Percentiles rank a stretch among this genome's conserved stretches.
Evolutionary conservation across 2,113 vertebrate genomes (phyloP).

Genomic region (Microcebus ravelobensis): DNA sequence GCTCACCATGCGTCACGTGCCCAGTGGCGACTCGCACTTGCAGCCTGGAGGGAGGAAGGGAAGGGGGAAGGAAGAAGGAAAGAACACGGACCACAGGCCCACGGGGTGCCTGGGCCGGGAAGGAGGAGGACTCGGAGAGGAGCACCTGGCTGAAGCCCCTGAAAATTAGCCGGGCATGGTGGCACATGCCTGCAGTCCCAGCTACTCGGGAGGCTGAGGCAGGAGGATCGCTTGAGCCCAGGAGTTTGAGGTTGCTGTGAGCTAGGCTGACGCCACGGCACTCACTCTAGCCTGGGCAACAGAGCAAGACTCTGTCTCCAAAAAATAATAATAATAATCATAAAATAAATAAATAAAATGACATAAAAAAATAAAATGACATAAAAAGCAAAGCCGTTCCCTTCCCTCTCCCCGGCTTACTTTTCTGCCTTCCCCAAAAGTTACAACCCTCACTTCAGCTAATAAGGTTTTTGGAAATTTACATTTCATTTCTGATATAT

Average conservation of each 20-base stretch:
- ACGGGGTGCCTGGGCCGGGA: background rate
- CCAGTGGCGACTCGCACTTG: background rate
- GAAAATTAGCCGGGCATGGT: too few relatives aligned
- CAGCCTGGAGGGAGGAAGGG: background rate
- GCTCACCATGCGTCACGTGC: background rate
- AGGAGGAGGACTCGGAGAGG: background rate
- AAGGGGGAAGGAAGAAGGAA: background rate
- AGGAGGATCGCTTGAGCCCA: too few relatives aligned
- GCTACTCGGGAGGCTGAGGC: too few relatives aligned
- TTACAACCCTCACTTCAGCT: background rate
- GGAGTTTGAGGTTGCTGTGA: too few relatives aligned
- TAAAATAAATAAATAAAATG: background rate
- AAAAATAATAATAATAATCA: too few relatives aligned
- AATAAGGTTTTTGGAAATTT: constrained; percentile 7
- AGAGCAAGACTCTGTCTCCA: too few relatives aligned
- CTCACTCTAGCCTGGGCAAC: too few relatives aligned
- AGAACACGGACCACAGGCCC: background rate
- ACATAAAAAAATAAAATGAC: background rate
- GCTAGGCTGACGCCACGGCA: too few relatives aligned
- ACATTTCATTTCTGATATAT: background rate
- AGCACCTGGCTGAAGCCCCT: background rate
- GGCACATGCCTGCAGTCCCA: too few relatives aligned
- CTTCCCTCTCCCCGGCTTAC: background rate
- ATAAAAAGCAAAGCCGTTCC: background rate
- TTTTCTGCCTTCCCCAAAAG: background rate